A percentile compares a stretch with the other conserved stretches of the same genome.
Evolutionary conservation across 2,888 invertebrate genomes (phyloP).

Genomic region (Leptura quadrifasciata): DNA sequence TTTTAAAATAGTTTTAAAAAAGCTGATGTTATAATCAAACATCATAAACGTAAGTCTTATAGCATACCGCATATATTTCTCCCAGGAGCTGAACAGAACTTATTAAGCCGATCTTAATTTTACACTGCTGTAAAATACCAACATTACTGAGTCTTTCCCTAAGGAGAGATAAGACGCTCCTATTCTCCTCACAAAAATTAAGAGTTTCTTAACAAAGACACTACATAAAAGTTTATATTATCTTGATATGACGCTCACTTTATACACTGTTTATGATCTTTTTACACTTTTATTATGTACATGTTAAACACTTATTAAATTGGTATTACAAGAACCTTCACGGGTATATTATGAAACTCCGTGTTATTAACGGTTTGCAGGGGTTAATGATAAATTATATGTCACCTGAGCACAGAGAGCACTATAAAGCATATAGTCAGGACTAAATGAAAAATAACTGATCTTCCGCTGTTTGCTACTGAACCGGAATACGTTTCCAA

Average conservation of each 20-base stretch:
- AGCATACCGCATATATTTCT: too few species aligned
- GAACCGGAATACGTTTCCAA: slow-evolving; percentile 67
- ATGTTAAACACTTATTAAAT: slow-evolving; percentile 31
- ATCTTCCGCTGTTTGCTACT: slow-evolving; percentile 44
- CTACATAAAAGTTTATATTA: not conserved
- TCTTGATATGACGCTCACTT: slow-evolving; percentile 40
- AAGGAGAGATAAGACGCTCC: not conserved
- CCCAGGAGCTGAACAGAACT: not conserved
- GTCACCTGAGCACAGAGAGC: slow-evolving; percentile 66
- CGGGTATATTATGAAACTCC: slow-evolving; percentile 6
- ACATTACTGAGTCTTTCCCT: not conserved
- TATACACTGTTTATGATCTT: slow-evolving; percentile 36
- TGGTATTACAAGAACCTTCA: slow-evolving; percentile 13
- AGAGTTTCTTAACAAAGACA: not conserved
- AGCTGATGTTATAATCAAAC: too few species aligned
- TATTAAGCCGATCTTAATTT: not conserved
- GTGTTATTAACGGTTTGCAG: slow-evolving; percentile 11
- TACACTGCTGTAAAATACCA: not conserved
- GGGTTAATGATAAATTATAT: slow-evolving; percentile 57
- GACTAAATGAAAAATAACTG: slow-evolving; percentile 56
- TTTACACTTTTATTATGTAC: slow-evolving; percentile 25
- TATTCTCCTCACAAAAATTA: not conserved
- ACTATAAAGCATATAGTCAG: slow-evolving; percentile 57
- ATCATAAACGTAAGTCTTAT: too few species aligned
- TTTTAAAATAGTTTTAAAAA: too few species aligned